phyloP scores from a whole-genome alignment of 2,797 vertebrate species.

The Huso huso region DNA sequence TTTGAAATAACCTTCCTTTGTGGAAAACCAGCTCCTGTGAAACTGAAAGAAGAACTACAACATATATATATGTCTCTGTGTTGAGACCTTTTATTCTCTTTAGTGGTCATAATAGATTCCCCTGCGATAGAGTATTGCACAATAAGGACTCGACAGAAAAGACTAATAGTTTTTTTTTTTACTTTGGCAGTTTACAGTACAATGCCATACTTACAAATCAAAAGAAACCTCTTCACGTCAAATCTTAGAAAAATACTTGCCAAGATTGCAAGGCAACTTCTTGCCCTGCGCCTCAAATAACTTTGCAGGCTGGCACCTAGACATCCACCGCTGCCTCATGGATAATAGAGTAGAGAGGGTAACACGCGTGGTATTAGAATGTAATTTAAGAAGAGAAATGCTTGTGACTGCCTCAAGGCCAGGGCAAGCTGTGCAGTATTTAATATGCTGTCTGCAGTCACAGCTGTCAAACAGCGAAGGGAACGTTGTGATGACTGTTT shows the following conservation, averaged over 20 bases:
- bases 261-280: not conserved
- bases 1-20: too few species aligned
- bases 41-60: too few species aligned
- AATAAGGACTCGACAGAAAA: too few species aligned
- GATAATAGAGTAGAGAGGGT: constrained; percentile 32
- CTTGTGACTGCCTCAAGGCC: constrained; percentile 43
- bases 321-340: not conserved
- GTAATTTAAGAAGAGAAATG: constrained; percentile 44
- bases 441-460: constrained; percentile 7
- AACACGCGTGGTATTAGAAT: constrained; percentile 41
- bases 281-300: not conserved
- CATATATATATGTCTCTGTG: too few species aligned
- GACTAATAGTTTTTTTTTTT: too few species aligned
- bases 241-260: constrained; percentile 2
- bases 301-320: constrained; percentile 4
- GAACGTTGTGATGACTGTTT: not conserved
- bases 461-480: not conserved
- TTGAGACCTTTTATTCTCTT: too few species aligned
- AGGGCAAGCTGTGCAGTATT: constrained; percentile 21
- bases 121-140: too few species aligned
- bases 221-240: not conserved
- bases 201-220: constrained; percentile 3
- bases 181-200: not conserved
- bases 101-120: too few species aligned
- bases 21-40: too few species aligned